Evolutionary conservation across 1,140 invertebrate species (phyloP).

Genomic region (Whitmania pigra): DNA sequence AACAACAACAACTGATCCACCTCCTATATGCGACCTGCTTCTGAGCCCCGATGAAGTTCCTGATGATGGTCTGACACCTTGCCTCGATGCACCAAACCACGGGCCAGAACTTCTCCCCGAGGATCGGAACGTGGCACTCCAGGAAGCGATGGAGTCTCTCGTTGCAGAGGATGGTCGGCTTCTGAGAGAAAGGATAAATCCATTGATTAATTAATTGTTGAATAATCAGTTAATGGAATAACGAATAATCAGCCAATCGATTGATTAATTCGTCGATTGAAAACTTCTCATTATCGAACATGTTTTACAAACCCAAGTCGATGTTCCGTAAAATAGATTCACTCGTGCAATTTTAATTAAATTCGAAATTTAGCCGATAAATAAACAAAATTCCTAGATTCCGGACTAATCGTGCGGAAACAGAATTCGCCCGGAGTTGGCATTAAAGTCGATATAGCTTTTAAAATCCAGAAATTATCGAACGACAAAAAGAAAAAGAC

Average conservation of each 20-base stretch:
- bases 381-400: too few relatives aligned
- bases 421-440: too few relatives aligned
- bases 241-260: not conserved
- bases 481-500: too few relatives aligned
- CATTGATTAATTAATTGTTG: not conserved
- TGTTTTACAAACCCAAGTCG: too few relatives aligned
- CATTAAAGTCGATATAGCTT: too few relatives aligned
- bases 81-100: conserved; percentile 19
- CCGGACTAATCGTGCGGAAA: too few relatives aligned
- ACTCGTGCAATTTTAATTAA: too few relatives aligned
- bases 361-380: too few relatives aligned
- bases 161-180: conserved; percentile 1
- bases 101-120: conserved; percentile 15
- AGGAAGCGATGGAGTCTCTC: not conserved
- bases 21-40: not conserved
- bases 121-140: conserved; percentile 5
- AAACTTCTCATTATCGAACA: too few relatives aligned
- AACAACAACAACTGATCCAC: not conserved
- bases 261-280: too few relatives aligned
- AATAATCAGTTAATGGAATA: not conserved
- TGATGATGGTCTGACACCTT: conserved; percentile 16
- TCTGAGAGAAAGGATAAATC: not conserved
- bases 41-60: not conserved
- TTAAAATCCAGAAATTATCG: too few relatives aligned
- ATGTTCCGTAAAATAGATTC: too few relatives aligned